Base-by-base conservation (phyloP, 2,113 vertebrate species). In the Solenodon paradoxus region DNA sequence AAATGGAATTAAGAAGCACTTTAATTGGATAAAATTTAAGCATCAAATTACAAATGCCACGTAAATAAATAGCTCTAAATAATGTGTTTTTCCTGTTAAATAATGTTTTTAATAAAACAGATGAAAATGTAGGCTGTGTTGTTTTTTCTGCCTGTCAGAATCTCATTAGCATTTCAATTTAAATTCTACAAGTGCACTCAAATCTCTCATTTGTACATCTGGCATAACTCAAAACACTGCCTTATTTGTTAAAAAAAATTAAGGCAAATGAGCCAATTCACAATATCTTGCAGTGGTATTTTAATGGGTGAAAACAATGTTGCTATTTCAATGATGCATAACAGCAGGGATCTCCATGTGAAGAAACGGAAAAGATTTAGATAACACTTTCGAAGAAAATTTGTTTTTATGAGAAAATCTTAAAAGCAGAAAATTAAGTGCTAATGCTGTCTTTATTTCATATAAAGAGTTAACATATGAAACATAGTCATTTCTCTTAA, bases 121-220 rank as follows among this genome's bases (percentile, higher is more conserved):
- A 97, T 97, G 95, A 97, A 98, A 98, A 97, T n/a, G 53, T 90
- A 97, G 72, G 68, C 51, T 28, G 13, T 95, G 93, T 98, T 98
- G 92, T 96, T 97, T 97, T 95, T 94, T 97, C 95, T 98, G 93
- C 93, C 94, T 98, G 90, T 97, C 97, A 98, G 95, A 96, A 95
- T 91, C 97, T 98, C 97, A 98, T 98, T 97, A 98, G 95, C 94
- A 98, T 97, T 96, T 97, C 97, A 94, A 97, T 81, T 82, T 93
- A 98, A 97, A 97, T 98, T 97, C 98, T 97, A 97, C 97, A 97
- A 95, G 95, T 97, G 96, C 97, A 97, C 94, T 98, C 97, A 97
- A 96, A 96, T 97, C 97, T 96, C 95, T 98, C 97, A 94, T 96
- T 97, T 96, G 95, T 97, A 97, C 93, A 96, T 97, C 97, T 98